Conservation (phyloP, 2,888 invertebrate species). For the Dynastes grantii region DNA sequence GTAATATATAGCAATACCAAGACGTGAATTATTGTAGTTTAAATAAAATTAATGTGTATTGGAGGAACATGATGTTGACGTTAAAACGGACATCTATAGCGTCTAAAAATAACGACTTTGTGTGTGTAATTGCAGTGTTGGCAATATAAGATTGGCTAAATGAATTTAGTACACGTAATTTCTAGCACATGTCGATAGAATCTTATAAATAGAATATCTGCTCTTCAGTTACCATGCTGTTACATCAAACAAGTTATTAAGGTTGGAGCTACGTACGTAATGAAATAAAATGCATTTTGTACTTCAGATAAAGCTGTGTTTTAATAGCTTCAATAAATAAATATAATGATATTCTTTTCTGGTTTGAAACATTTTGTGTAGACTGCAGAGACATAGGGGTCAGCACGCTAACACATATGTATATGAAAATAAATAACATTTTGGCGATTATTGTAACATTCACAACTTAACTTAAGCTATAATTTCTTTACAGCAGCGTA, state of each 20-base stretch:
- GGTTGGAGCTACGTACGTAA: neutral
- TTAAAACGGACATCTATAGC: constrained; percentile 15
- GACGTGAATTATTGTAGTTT: neutral
- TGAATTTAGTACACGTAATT: constrained; percentile 27
- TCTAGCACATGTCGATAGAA: constrained; percentile 30
- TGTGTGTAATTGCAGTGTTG: constrained; percentile 11
- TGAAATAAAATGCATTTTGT: neutral
- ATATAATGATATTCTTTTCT: no score
- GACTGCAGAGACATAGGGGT: no score
- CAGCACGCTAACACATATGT: no score
- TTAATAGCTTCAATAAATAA: no score
- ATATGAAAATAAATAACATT: no score
- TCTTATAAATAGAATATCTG: constrained; percentile 17
- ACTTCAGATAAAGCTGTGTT: no score
- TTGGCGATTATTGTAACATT: no score
- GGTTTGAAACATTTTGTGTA: no score
- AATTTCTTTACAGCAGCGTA: no score
- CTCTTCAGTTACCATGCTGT: neutral
- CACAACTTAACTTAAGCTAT: no score
- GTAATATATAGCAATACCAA: no score
- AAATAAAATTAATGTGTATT: constrained; percentile 4
- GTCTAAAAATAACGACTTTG: constrained; percentile 16
- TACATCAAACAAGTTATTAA: neutral
- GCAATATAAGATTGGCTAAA: constrained; percentile 8
- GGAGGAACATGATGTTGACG: neutral